These are phyloP conservation scores for Orestias chungarensis DNA, from an alignment of 2,797 vertebrate species.

Conservation along the genomic window DNA sequence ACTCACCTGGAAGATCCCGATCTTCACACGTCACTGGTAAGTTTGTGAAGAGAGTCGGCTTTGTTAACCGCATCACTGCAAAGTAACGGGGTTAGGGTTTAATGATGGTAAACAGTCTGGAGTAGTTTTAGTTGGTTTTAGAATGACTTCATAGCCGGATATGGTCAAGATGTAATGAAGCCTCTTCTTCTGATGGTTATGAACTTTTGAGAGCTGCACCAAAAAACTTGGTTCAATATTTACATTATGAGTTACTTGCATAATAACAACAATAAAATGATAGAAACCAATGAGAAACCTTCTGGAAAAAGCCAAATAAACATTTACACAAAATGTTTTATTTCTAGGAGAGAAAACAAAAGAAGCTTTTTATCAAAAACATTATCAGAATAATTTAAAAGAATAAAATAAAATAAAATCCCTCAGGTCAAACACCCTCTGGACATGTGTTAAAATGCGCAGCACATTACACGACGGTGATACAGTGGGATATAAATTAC, in stretches of 20 bases:
- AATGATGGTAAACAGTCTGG: not conserved
- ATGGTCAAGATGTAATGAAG: not conserved
- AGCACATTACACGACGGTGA: not conserved
- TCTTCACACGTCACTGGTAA: slow-evolving; percentile 97
- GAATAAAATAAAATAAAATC: no score
- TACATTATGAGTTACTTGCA: no score
- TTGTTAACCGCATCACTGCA: slow-evolving; percentile 96
- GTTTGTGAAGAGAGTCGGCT: slow-evolving; percentile 98
- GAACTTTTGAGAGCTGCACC: not conserved
- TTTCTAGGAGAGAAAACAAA: no score
- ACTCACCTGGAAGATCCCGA: slow-evolving; percentile 92
- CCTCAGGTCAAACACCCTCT: no score
- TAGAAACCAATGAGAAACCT: not conserved
- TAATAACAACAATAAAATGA: not conserved
- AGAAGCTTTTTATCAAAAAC: no score
- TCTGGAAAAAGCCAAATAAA: not conserved
- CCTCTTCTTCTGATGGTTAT: not conserved
- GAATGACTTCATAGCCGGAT: not conserved
- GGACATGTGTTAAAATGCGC: no score
- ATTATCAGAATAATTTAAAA: no score
- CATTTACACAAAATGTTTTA: not conserved
- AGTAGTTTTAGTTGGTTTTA: not conserved
- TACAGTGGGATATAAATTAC: not conserved
- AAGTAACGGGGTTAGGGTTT: slow-evolving; percentile 22
- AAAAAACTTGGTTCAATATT: no score